Evolutionary conservation across 2,888 invertebrate genomes (phyloP).

Genomic region (Slavum lentiscoides): DNA sequence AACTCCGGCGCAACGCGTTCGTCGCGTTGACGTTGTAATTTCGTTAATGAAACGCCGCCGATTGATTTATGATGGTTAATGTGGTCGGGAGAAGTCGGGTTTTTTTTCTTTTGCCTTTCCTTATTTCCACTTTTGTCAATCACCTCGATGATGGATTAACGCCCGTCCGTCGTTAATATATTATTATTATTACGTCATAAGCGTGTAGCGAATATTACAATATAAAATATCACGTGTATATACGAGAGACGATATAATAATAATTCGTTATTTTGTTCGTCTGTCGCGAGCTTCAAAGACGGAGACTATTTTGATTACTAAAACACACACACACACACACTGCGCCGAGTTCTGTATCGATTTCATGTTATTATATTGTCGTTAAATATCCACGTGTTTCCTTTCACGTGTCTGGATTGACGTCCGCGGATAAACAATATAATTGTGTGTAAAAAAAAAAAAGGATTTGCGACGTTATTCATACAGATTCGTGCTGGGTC

Average conservation of each 20-base stretch:
- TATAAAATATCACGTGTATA: not conserved
- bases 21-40: slow-evolving; percentile 40
- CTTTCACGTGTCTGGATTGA: too few relatives aligned
- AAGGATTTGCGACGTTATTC: too few relatives aligned
- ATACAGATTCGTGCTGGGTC: too few relatives aligned
- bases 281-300: not conserved
- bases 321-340: too few relatives aligned
- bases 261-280: slow-evolving; percentile 11
- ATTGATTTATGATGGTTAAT: slow-evolving; percentile 45
- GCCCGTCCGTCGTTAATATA: slow-evolving; percentile 9
- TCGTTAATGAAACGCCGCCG: slow-evolving; percentile 32
- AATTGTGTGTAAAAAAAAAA: too few relatives aligned
- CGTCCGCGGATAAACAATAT: too few relatives aligned
- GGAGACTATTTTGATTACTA: too few relatives aligned
- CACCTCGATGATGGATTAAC: slow-evolving; percentile 37
- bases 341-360: too few relatives aligned
- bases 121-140: slow-evolving; percentile 32
- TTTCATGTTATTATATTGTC: too few relatives aligned
- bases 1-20: not conserved
- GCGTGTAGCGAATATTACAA: not conserved
- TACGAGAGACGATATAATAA: not conserved
- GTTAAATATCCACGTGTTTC: too few relatives aligned
- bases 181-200: not conserved
- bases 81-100: slow-evolving; percentile 3
- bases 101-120: not conserved